Percentiles rank a stretch among this genome's conserved stretches.
Evolutionary conservation across 1,140 invertebrate species (phyloP).

Genomic region (Proales similis): DNA sequence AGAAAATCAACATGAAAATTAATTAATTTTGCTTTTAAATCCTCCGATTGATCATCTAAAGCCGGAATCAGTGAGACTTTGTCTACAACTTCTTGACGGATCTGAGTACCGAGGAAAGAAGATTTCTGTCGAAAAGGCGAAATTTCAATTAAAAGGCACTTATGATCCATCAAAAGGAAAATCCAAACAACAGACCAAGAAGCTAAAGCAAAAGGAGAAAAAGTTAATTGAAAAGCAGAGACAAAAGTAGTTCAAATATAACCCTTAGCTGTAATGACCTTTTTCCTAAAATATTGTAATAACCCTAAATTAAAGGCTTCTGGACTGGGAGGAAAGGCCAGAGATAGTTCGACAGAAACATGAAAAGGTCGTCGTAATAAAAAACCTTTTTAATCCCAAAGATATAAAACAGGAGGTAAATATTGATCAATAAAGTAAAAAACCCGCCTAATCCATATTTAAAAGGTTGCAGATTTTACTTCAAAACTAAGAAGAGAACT

Average conservation of each 20-base stretch:
- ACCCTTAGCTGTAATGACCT: not conserved
- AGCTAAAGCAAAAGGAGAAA: conserved; percentile 70
- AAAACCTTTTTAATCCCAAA: conserved; percentile 31
- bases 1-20: not conserved
- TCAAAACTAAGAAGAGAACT: conserved; percentile 19
- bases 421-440: not conserved
- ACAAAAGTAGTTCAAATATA: conserved; percentile 9
- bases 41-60: conserved; percentile 47
- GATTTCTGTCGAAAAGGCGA: conserved; percentile 76
- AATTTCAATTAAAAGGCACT: conserved; percentile 86
- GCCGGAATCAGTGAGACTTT: conserved; percentile 87
- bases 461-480: not conserved
- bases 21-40: conserved; percentile 19
- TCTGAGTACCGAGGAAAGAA: conserved; percentile 69
- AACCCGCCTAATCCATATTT: not conserved
- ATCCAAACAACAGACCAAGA: conserved; percentile 47
- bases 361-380: conserved; percentile 36
- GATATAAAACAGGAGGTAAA: conserved; percentile 25
- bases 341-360: conserved; percentile 36
- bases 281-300: too few relatives aligned
- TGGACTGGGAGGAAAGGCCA: conserved; percentile 36
- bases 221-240: conserved; percentile 41
- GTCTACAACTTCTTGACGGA: conserved; percentile 84
- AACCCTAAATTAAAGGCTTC: not conserved
- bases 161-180: conserved; percentile 67